Evolutionary conservation across 2,797 vertebrate genomes (phyloP), one percentile per base, ranked within the genome.

Genomic region (Pogonophryne albipinna): DNA sequence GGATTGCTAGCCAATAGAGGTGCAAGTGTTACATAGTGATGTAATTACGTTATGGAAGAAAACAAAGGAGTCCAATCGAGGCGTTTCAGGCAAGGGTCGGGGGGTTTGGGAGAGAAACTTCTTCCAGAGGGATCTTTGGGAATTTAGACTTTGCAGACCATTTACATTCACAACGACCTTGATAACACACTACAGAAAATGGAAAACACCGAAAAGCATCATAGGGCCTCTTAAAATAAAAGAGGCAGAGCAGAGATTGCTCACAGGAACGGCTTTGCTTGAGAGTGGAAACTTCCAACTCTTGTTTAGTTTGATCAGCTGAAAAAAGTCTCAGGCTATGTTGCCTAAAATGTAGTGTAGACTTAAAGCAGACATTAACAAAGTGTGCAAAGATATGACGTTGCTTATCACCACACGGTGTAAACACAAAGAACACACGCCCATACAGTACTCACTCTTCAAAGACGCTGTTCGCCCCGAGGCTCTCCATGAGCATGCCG

Each of bases 391-490:
- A 71, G 79, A 79, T 63, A 76, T 56, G 49, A 61, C 15, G 17
- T n/a, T 14, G 20, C 49, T 19, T 11, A 17, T 70, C 10, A 52
- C 17, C 27, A 57, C 53, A 50, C 8, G 10, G 27, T 49, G 20
- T 47, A 50, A 66, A 44, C 60, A 55, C 14, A 52, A 7, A 12
- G 27, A 38, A 68, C 47, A 49, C 52, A 47, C 42, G 23, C 44
- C 46, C 38, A 55, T 2, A 11, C 13, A 10, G 1, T 51, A 90
- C 95, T 97, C 93, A 99, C 98, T 98, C 96, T 87, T 98, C 95
- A 83, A 98, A 95, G 80, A 96, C 77, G 0, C 87, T 96, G 73
- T 93, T 95, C 56, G 96, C 96, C 71, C 97, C 97, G 1, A 99
- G 94, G 23, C 73, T 94, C 66, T 97, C 95, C 95, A 98, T 96